phyloP scores from a whole-genome alignment of 2,113 vertebrate genomes.

The Mus musculus region DNA sequence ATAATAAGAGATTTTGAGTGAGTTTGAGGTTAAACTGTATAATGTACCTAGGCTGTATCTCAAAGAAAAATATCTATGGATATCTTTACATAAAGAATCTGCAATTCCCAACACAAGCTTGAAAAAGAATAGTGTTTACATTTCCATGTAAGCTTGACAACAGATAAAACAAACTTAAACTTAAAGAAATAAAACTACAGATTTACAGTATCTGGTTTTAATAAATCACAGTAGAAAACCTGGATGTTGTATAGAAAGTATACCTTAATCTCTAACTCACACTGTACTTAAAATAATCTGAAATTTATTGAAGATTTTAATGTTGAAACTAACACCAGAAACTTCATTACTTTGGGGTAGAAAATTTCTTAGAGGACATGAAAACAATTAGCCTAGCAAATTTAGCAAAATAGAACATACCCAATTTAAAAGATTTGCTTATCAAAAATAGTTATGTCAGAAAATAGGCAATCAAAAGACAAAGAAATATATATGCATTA shows the following conservation, averaged over 20 bases:
- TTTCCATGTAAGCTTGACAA: neutral
- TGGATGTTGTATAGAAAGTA: neutral
- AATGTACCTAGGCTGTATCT: neutral
- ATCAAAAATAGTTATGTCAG: constrained; percentile 8
- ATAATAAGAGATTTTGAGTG: neutral
- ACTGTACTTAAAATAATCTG: neutral
- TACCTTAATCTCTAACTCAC: constrained; percentile 15
- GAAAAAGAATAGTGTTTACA: neutral
- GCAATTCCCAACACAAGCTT: neutral
- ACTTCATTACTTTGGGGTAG: neutral
- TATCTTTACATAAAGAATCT: neutral
- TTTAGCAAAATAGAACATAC: constrained; percentile 31
- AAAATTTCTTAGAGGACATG: constrained; percentile 13
- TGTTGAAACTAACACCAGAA: constrained; percentile 1
- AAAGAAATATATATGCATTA: neutral
- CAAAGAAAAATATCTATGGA: neutral
- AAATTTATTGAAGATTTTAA: constrained; percentile 33
- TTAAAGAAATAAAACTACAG: neutral
- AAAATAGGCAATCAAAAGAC: neutral
- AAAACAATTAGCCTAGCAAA: neutral
- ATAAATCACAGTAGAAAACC: neutral
- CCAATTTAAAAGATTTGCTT: constrained; percentile 9
- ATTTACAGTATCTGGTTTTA: constrained; percentile 3
- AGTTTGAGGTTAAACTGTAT: neutral
- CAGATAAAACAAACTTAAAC: neutral